Conservation (phyloP, 2,797 vertebrate genomes). For the Melopsittacus undulatus region DNA sequence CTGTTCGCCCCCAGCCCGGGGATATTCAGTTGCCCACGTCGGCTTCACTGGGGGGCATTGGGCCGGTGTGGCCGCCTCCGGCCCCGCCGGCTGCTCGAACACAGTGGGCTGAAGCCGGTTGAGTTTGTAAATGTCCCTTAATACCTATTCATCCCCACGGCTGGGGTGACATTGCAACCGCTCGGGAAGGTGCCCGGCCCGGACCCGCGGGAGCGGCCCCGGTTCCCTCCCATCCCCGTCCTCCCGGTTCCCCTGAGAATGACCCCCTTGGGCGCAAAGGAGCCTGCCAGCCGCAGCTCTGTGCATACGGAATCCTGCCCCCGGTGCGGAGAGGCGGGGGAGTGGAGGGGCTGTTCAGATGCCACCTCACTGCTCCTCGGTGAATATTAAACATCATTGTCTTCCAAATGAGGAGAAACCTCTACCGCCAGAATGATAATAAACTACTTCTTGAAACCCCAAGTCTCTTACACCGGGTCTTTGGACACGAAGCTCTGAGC, state of each 20-base stretch:
- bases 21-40: neutral
- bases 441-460: neutral
- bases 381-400: slow-evolving; percentile 44
- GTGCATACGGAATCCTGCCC: neutral
- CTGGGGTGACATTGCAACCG: neutral
- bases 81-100: neutral
- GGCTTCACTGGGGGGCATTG: neutral
- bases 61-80: neutral
- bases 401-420: slow-evolving; percentile 21
- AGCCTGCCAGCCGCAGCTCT: neutral
- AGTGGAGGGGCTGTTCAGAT: neutral
- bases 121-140: neutral
- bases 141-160: neutral
- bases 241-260: neutral
- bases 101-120: neutral
- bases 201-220: neutral
- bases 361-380: neutral
- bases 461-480: neutral
- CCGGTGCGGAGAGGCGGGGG: neutral
- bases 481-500: neutral
- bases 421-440: neutral
- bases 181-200: too few species aligned
- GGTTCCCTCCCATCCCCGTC: too few species aligned
- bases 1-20: neutral
- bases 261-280: neutral